Percentiles rank a stretch among this genome's conserved stretches.
phyloP scores from a whole-genome alignment of 2,797 vertebrate species.

The Hybognathus amarus region DNA sequence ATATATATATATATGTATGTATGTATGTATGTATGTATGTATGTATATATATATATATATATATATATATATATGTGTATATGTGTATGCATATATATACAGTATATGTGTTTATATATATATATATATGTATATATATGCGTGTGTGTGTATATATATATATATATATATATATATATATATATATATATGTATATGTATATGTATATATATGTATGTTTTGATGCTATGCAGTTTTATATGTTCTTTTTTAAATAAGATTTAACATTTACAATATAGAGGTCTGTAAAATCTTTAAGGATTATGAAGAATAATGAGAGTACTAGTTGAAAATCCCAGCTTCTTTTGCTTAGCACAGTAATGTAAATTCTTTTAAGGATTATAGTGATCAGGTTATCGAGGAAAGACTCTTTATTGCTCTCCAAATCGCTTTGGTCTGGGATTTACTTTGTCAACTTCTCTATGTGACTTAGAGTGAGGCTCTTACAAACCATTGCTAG shows the following conservation, averaged over 20 bases:
- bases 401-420: slow-evolving; percentile 61
- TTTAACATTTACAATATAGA: background rate
- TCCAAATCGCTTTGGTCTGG: slow-evolving; percentile 45
- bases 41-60: too few species aligned
- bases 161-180: too few species aligned
- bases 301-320: background rate
- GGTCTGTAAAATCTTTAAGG: background rate
- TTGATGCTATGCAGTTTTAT: background rate
- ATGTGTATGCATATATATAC: too few species aligned
- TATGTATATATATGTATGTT: background rate
- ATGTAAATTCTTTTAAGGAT: slow-evolving; percentile 69
- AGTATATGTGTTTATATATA: too few species aligned
- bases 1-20: too few species aligned
- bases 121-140: too few species aligned
- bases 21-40: too few species aligned
- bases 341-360: slow-evolving; percentile 49
- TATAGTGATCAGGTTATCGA: slow-evolving; percentile 69
- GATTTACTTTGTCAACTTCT: slow-evolving; percentile 63
- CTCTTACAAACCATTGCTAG: slow-evolving; percentile 52
- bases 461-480: slow-evolving; percentile 60
- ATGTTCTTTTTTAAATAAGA: too few species aligned
- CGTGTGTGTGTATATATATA: too few species aligned
- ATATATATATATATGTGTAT: too few species aligned
- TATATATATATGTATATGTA: too few species aligned
- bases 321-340: slow-evolving; percentile 45